Percentiles rank a stretch among this genome's conserved stretches.
These are phyloP conservation scores for Drosophila littoralis DNA, from an alignment of 1,140 invertebrate species.

Conservation along the genomic window DNA sequence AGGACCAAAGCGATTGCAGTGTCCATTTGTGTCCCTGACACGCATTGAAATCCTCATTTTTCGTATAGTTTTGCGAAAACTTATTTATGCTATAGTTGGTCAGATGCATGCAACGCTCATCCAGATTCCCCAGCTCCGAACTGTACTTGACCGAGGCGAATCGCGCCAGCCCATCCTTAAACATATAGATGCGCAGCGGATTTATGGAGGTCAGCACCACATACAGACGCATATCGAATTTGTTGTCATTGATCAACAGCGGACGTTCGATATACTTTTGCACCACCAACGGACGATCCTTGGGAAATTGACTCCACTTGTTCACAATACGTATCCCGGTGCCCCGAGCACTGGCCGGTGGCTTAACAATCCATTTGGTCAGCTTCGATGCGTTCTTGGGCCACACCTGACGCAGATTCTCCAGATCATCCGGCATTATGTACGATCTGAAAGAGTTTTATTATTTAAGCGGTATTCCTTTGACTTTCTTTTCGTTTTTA, in stretches of 20 bases:
- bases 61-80: constrained; percentile 92
- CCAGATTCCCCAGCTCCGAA: constrained; percentile 90
- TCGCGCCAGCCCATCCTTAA: constrained; percentile 96
- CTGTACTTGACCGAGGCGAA: constrained; percentile 96
- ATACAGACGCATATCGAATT: constrained; percentile 96
- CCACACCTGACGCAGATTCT: constrained; percentile 93
- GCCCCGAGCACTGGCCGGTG: constrained; percentile 97
- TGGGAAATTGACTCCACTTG: constrained; percentile 96
- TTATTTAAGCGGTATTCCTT: neutral
- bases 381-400: constrained; percentile 89
- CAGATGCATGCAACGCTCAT: constrained; percentile 98
- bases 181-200: constrained; percentile 96
- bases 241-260: constrained; percentile 95
- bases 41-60: constrained; percentile 93
- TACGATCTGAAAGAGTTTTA: constrained; percentile 87
- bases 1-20: constrained; percentile 90
- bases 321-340: constrained; percentile 97
- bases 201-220: constrained; percentile 97
- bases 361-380: constrained; percentile 93
- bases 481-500: neutral
- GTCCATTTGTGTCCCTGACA: constrained; percentile 97
- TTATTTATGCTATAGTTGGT: constrained; percentile 99
- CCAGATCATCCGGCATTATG: constrained; percentile 94
- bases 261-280: constrained; percentile 95
- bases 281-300: constrained; percentile 94